Conservation (phyloP, 2,888 invertebrate species). For the Nomada fabriciana region DNA sequence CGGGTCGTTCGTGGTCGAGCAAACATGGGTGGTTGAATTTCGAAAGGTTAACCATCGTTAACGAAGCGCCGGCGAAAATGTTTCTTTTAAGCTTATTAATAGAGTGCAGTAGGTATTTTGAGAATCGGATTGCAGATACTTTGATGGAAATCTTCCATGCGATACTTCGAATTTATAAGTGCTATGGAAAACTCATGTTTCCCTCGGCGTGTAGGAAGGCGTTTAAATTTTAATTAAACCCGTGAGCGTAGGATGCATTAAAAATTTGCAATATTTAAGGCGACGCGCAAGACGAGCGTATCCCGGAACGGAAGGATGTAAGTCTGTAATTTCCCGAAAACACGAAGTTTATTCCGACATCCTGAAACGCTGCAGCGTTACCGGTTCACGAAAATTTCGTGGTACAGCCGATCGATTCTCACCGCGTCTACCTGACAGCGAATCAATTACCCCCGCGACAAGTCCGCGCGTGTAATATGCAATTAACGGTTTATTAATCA, state of each 20-base stretch:
- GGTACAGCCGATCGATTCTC: conserved; percentile 28
- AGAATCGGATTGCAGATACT: background rate
- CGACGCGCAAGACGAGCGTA: background rate
- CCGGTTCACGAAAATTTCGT: conserved; percentile 11
- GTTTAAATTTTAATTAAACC: conserved; percentile 31
- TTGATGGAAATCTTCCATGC: background rate
- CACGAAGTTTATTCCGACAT: conserved; percentile 6
- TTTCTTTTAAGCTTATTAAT: no score
- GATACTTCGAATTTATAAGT: no score
- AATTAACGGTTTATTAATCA: conserved; percentile 62
- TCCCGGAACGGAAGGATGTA: conserved; percentile 22
- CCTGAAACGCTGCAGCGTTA: background rate
- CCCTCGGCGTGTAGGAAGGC: background rate
- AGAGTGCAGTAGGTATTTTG: no score
- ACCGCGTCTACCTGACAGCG: conserved; percentile 15
- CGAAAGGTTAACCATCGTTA: no score
- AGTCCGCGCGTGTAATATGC: conserved; percentile 43
- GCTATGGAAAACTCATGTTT: background rate
- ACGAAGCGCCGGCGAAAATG: no score
- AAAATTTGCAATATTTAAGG: conserved; percentile 37
- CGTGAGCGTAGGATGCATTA: conserved; percentile 11
- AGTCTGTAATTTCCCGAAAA: conserved; percentile 39
- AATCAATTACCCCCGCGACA: conserved; percentile 54
- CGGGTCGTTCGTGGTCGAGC: background rate
- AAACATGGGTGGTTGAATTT: background rate